These are phyloP conservation scores for Saguinus midas DNA, from an alignment of 2,113 vertebrate genomes.

Conservation along the genomic window DNA sequence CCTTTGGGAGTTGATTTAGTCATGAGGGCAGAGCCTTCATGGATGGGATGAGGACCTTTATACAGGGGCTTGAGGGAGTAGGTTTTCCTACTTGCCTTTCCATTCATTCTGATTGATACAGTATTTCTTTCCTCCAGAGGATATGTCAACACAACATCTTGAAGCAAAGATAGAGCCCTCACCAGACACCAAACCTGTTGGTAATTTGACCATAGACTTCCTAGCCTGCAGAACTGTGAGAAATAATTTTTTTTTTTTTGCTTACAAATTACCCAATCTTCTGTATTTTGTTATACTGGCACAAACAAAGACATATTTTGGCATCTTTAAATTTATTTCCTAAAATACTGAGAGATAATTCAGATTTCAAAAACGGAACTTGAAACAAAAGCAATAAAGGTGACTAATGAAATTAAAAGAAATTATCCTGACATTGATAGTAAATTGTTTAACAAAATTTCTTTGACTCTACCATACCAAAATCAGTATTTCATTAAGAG, in stretches of 20 bases:
- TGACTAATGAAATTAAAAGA: neutral
- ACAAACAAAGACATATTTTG: neutral
- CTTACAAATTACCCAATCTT: neutral
- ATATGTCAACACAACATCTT: neutral
- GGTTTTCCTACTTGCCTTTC: neutral
- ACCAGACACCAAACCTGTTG: neutral
- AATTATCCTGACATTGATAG: neutral
- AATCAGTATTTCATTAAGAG: neutral
- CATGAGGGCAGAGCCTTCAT: neutral
- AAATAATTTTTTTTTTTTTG: neutral
- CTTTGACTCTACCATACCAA: neutral
- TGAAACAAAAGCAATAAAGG: slow-evolving; percentile 16
- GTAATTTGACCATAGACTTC: neutral
- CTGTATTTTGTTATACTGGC: neutral
- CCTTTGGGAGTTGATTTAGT: neutral
- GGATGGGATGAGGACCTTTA: neutral
- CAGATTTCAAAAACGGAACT: slow-evolving; percentile 7
- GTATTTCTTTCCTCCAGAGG: neutral
- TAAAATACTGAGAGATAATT: slow-evolving; percentile 25
- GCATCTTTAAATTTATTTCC: slow-evolving; percentile 43
- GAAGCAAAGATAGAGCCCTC: neutral
- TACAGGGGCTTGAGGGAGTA: neutral
- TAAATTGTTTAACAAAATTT: neutral
- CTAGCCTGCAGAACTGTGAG: neutral
- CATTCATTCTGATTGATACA: neutral